Base-by-base conservation (phyloP, 2,888 invertebrate species). In the Theodoxus fluviatilis region DNA sequence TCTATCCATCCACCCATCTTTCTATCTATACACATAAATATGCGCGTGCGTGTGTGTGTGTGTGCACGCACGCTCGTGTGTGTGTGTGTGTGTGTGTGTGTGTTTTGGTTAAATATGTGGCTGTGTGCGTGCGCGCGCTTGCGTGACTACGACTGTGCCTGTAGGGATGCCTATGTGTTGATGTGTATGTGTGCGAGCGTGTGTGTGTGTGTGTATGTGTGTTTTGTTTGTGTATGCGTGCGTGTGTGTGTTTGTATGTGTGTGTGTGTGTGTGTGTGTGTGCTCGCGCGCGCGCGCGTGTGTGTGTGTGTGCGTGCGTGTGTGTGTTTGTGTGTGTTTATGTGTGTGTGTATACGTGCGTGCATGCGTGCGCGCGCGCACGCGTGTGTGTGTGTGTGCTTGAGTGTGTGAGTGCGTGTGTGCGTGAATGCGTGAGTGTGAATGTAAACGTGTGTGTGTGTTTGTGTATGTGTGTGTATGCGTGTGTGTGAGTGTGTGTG, bases 401-500 rank as follows among this genome's bases (percentile, higher is more conserved):
- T 64, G 7, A 38, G 22, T 64, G 0, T 47, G 15, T 69, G 0
- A 33, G n/a, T 69, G 33, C 33, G 31, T 69, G 0, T 69, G 31
- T 68, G 12, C 40, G 1, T 68, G 25, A 57, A 3, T 68, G 31
- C 37, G 15, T 68, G 12, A 35, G 7, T 59, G 25, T 59, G n/a
- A 57, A 31, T 68, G n/a, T 68, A 33, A 38, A 33, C 57, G 37
- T 68, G n/a, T 68, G 2, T 64, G 40, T 64, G 7, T 25, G 25
- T 40, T 28, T 64, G 40, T n/a, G 25, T 38, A 35, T 64, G 49
- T 37, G 40, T n/a, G 57, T 43, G 57, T 43, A 37, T 28, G 40
- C 31, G 57, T 28, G 57, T 15, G 49, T 37, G 55, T 66, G 49
- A 18, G 31, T 25, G 55, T 25, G 38, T 38, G 64, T 38, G 57